Percentiles rank a stretch among this genome's conserved stretches.
phyloP scores from a whole-genome alignment of 2,888 invertebrate genomes.

The Tetragonula carbonaria region DNA sequence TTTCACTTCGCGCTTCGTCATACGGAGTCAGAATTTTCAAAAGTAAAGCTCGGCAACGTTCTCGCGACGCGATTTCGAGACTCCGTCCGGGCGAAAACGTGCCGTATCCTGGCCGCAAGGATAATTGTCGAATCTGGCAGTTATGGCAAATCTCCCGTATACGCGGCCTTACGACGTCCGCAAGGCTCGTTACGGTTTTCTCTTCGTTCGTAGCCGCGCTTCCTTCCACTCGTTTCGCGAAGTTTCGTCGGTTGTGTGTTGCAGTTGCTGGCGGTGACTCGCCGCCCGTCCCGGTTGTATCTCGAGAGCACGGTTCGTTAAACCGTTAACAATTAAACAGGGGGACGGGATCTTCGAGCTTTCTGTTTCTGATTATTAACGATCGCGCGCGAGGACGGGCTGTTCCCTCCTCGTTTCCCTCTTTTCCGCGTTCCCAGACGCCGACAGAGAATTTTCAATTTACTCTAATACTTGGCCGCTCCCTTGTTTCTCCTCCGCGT shows the following conservation, averaged over 20 bases:
- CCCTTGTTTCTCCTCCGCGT: slow-evolving; percentile 20
- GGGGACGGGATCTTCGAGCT: slow-evolving; percentile 33
- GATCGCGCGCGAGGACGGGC: slow-evolving; percentile 26
- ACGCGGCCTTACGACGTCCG: slow-evolving; percentile 18
- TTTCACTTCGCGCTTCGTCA: too few species aligned
- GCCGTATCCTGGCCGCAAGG: slow-evolving; percentile 3
- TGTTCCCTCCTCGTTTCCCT: neutral
- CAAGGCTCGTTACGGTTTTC: slow-evolving; percentile 41
- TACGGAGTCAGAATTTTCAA: too few species aligned
- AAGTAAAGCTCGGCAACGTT: neutral
- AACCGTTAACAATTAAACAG: slow-evolving; percentile 55
- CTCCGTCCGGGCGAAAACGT: slow-evolving; percentile 5
- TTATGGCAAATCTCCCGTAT: slow-evolving; percentile 26
- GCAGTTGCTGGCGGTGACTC: slow-evolving; percentile 19
- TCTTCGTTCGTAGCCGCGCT: slow-evolving; percentile 18
- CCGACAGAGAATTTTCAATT: slow-evolving; percentile 49
- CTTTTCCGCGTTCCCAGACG: neutral
- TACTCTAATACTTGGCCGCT: slow-evolving; percentile 34
- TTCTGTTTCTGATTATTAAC: slow-evolving; percentile 53
- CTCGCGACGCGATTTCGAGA: neutral
- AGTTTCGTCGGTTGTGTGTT: slow-evolving; percentile 28
- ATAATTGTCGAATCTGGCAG: slow-evolving; percentile 22
- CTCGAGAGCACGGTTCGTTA: slow-evolving; percentile 56
- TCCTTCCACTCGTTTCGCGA: slow-evolving; percentile 59
- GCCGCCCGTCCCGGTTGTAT: slow-evolving; percentile 25